Evolutionary conservation across 2,888 invertebrate species (phyloP), one percentile per base, ranked within the genome.

Genomic region (Hirudinaria manillensis): DNA sequence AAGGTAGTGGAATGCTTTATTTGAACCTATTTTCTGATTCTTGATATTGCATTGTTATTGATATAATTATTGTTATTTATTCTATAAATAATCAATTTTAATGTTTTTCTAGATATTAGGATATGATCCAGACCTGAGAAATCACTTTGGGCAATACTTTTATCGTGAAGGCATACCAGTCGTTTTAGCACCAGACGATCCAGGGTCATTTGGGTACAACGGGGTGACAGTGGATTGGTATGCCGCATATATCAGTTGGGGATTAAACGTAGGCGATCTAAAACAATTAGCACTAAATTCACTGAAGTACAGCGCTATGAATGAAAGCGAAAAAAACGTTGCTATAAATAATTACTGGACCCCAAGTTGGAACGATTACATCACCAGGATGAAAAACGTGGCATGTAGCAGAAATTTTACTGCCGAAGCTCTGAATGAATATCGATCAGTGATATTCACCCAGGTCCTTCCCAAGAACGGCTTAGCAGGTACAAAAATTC

Each of bases 161-260:
- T 70, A 77, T 71, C 67, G 78, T 10, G 61, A 32, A 27, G 80
- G 80, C 13, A 74, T 80, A 21, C 77, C 79, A 21, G 76, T 80
- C 29, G 78, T 80, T 10, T 70, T 80, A 29, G 78, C 78, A 36
- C 61, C 80, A 16, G 80, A 80, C 66, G 80, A 80, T 72, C 79
- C 80, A 19, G 80, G 80, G 13, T 78, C 76, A 36, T 80, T 80
- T 75, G 80, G 80, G 13, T 78, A 78, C 72, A 78, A 80, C 56
- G 75, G 78, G 55, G 77, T 80, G 38, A 79, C 78, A 16, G 75
- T 80, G 3, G 80, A 80, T 68, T 80, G 77, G 78, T 80, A 80
- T 75, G 75, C 76, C 24, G 79, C 77, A 13, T 80, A 75, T 72
- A 78, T 80, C 78, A 78, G 76, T 10, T 80, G 80, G 80, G 79